These are phyloP conservation scores for Danio rerio DNA, from an alignment of 2,113 vertebrate genomes.

Conservation along the genomic window DNA sequence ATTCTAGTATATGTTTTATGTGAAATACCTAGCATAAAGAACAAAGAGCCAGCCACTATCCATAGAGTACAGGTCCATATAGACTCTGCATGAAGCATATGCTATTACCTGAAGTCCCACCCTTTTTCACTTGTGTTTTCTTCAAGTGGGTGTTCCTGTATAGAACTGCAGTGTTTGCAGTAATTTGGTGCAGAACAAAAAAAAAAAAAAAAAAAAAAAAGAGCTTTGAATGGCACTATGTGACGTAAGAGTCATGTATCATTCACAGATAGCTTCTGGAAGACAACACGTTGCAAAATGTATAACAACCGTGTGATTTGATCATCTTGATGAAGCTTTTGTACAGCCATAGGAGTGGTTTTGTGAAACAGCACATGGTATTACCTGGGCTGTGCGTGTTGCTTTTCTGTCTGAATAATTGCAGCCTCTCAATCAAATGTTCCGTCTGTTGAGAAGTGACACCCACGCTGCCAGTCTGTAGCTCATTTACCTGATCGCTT, in stretches of 20 bases:
- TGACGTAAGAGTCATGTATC: neutral
- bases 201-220: no score
- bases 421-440: slow-evolving; percentile 49
- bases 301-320: slow-evolving; percentile 14
- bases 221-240: slow-evolving; percentile 8
- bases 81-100: neutral
- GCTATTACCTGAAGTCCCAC: neutral
- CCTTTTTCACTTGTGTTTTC: neutral
- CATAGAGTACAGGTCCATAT: neutral
- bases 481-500: slow-evolving; percentile 35
- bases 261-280: neutral
- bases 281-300: slow-evolving; percentile 1
- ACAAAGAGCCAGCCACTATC: neutral
- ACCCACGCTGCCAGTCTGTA: slow-evolving; percentile 8
- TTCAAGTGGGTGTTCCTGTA: neutral
- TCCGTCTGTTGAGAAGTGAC: slow-evolving; percentile 37
- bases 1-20: neutral
- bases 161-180: slow-evolving; percentile 4
- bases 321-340: neutral
- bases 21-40: neutral
- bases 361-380: slow-evolving; percentile 1
- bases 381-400: slow-evolving; percentile 26
- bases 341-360: neutral
- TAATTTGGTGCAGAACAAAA: neutral
- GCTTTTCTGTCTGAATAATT: slow-evolving; percentile 33